Evolutionary conservation across 2,888 invertebrate genomes (phyloP), one percentile per base, ranked within the genome.

Genomic region (Coelinius sp.): DNA sequence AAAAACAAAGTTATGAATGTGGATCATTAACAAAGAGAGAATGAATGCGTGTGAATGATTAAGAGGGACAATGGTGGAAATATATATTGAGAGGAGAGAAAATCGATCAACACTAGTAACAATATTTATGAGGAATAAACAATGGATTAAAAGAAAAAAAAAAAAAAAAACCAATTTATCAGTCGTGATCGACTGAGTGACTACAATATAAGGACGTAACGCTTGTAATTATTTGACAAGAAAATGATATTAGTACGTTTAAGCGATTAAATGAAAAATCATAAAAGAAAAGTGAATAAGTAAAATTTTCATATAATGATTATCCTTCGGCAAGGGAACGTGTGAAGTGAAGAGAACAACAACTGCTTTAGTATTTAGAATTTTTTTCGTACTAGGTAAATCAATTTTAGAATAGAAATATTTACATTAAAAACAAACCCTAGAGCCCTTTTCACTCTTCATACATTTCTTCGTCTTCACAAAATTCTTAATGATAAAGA

Each of bases 211-310:
- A 86, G 84, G 84, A 87, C 84, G 83, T 86, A 85, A 85, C 80
- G 86, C 86, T 87, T 87, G 87, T 86, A 87, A 86, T 86, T 86
- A 85, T 84, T 49, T 20, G 46, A 49, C 85, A 83, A 84, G 10
- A 49, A 84, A 85, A 84, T 86, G 85, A 86, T 86, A 86, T 86
- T 86, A 87, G 85, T 85, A 86, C 80, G 80, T 84, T 85, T 85
- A 86, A 85, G 84, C 84, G 82, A 85, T 86, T 85, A 85, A 86
- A 80, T 59, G 59, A 59, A 59, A n/a, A 59, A 31, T 7, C 59
- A 59, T 14, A 85, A 84, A 79, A 83, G 83, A 85, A 82, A 84
- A 85, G n/a, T n/a, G 84, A 49, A 20, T 17, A 17, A 20, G 8
- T 8, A 20, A 84, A 84, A 82, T 86, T 86, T n/a, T 86, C 86